Conservation (phyloP, 2,888 invertebrate genomes). For the Parnassius glacialis region DNA sequence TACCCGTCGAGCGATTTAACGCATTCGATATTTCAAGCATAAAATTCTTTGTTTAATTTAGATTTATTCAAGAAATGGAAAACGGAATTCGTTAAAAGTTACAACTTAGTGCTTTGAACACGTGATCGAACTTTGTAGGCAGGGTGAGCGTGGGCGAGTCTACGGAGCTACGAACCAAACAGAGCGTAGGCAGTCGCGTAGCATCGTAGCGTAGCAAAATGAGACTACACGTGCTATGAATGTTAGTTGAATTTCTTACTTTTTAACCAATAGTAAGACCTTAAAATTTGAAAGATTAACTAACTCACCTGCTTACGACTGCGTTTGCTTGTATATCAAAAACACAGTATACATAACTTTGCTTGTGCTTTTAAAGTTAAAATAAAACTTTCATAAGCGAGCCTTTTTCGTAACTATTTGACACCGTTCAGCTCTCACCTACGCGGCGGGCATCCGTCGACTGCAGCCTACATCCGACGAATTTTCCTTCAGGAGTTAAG, state of each 20-base stretch:
- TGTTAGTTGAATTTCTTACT: background rate
- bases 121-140: conserved; percentile 41
- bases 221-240: conserved; percentile 48
- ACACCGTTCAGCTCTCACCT: conserved; percentile 34
- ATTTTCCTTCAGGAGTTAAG: conserved; percentile 81
- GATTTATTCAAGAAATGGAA: conserved; percentile 14
- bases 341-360: conserved; percentile 2
- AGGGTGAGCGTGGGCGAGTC: conserved; percentile 72
- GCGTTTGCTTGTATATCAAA: background rate
- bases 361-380: conserved; percentile 10
- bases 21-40: too few relatives aligned
- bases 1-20: too few relatives aligned
- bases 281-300: background rate
- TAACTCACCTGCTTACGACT: conserved; percentile 3
- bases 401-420: conserved; percentile 12
- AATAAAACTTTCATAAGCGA: conserved; percentile 14
- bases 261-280: background rate
- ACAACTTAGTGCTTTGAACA: conserved; percentile 30
- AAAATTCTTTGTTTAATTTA: background rate
- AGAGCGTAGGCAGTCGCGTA: conserved; percentile 66
- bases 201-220: conserved; percentile 57
- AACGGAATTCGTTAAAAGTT: conserved; percentile 16
- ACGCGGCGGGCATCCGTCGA: conserved; percentile 63
- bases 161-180: conserved; percentile 70
- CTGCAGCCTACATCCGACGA: conserved; percentile 74